Conservation (phyloP, 1,140 invertebrate genomes). For the Harpegnathos saltator region DNA sequence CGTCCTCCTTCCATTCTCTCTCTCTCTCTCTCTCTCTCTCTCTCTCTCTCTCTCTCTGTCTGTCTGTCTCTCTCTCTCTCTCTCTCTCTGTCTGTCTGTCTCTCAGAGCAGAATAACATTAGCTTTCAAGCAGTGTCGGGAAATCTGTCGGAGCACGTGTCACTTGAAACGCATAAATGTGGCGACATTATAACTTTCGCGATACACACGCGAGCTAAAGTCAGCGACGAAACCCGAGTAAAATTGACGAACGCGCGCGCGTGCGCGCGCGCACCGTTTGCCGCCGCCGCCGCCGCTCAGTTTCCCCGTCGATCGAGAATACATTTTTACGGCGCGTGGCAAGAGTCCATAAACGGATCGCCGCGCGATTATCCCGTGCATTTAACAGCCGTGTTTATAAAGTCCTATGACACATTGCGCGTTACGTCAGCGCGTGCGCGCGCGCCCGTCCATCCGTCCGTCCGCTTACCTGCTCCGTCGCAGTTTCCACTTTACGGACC, state of each 20-base stretch:
- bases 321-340: constrained; percentile 29
- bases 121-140: constrained; percentile 34
- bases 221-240: background rate
- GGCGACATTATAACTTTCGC: constrained; percentile 18
- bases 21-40: no score
- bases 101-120: constrained; percentile 30
- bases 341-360: background rate
- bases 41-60: background rate
- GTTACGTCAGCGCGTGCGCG: no score
- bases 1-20: constrained; percentile 3
- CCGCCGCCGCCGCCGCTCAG: background rate
- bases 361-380: background rate
- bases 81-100: background rate
- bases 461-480: background rate
- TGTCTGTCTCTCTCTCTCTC: no score
- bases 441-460: no score
- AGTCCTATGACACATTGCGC: background rate
- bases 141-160: constrained; percentile 17
- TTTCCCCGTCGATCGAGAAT: constrained; percentile 7
- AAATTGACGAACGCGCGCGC: background rate
- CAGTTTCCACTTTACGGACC: background rate
- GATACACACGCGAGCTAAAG: background rate
- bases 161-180: background rate
- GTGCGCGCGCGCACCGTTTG: no score
- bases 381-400: background rate